Evolutionary conservation across 2,797 vertebrate genomes (phyloP).

Genomic region (Spatula clypeata): DNA sequence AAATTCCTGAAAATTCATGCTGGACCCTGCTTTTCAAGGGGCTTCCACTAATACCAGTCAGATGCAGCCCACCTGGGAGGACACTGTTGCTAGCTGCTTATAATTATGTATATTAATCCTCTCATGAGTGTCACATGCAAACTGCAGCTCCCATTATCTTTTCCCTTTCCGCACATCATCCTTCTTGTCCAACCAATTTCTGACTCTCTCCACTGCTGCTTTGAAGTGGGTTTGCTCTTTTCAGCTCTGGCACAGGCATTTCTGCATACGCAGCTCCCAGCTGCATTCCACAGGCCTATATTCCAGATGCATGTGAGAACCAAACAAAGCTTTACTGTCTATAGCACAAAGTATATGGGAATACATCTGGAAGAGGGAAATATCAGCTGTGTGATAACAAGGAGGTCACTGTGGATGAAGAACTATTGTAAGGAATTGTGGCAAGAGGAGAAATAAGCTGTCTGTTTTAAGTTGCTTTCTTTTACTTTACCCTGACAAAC

Average conservation of each 20-base stretch:
- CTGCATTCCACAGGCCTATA: neutral
- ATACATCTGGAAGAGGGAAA: slow-evolving; percentile 4
- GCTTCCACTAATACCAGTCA: neutral
- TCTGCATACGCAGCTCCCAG: neutral
- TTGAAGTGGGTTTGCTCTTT: slow-evolving; percentile 57
- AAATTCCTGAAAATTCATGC: neutral
- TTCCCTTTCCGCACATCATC: neutral
- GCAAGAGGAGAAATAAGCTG: neutral
- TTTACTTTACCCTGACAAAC: neutral
- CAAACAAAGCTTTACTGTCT: slow-evolving; percentile 16
- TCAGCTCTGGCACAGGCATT: neutral
- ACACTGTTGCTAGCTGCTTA: neutral
- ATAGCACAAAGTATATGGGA: neutral
- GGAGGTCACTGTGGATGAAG: neutral
- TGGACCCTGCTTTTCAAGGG: neutral
- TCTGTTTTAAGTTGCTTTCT: neutral
- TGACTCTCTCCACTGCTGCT: neutral
- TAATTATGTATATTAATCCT: neutral
- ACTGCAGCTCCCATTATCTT: slow-evolving; percentile 9
- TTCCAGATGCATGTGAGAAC: neutral
- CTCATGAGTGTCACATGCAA: neutral
- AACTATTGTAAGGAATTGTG: neutral
- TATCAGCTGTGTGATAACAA: neutral
- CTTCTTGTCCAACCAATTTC: neutral
- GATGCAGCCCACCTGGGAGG: neutral